Percentiles rank a stretch among this genome's conserved stretches.
Evolutionary conservation across 2,113 vertebrate genomes (phyloP).

Genomic region (Isichthys henryi): DNA sequence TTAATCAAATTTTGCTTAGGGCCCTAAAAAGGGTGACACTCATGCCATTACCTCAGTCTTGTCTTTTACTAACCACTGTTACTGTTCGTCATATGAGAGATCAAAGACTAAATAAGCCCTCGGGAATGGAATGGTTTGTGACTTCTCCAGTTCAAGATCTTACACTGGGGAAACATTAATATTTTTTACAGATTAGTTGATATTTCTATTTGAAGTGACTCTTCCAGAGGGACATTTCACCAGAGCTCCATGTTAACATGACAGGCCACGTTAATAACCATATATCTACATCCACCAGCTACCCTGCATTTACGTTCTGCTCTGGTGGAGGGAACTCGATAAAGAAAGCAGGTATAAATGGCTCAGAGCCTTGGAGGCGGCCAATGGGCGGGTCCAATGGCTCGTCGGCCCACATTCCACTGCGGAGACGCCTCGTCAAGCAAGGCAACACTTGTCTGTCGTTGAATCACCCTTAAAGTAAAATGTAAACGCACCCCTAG

Average conservation of each 20-base stretch:
- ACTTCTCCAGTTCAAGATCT: not conserved
- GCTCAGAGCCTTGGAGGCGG: not conserved
- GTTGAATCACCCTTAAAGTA: not conserved
- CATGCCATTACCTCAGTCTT: not conserved
- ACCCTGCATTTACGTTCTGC: not conserved
- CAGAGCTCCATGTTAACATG: not conserved
- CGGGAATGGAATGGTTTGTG: not conserved
- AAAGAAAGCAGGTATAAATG: not conserved
- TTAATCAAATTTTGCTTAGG: not conserved
- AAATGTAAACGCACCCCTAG: not conserved
- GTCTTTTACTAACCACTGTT: not conserved
- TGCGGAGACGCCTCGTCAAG: not conserved
- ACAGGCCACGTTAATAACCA: not conserved
- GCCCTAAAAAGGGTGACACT: not conserved
- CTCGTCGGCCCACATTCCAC: not conserved
- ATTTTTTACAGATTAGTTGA: not conserved
- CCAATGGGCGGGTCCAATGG: not conserved
- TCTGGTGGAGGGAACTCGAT: not conserved
- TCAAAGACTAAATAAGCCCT: not conserved
- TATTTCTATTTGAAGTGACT: not conserved
- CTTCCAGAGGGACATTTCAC: not conserved
- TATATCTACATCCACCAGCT: not conserved
- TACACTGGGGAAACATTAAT: not conserved
- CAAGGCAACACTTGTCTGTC: conserved; percentile 1
- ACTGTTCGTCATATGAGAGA: not conserved